These are phyloP conservation scores for silkworm (Bombyx mori) DNA, from an alignment of 1,140 invertebrate species.

Conservation along the genomic window ASM3026992v2 NC_085123.1:10775001-10775500, in stretches of 20 bases:
- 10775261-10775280: slow-evolving; percentile 30
- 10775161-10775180: too few species aligned
- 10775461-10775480: not conserved
- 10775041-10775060: too few species aligned
- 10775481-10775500: slow-evolving; percentile 3
- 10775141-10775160: slow-evolving; percentile 15
- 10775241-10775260: slow-evolving; percentile 54
- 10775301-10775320: too few species aligned
- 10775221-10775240: slow-evolving; percentile 66
- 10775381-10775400: too few species aligned
- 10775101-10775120: slow-evolving; percentile 25
- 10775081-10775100: slow-evolving; percentile 24
- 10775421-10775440: slow-evolving; percentile 13
- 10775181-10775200: slow-evolving; percentile 36
- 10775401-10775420: too few species aligned
- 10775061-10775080: too few species aligned
- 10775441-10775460: slow-evolving; percentile 3
- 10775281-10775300: slow-evolving; percentile 5
- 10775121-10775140: slow-evolving; percentile 48
- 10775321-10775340: too few species aligned
- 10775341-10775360: too few species aligned
- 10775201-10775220: slow-evolving; percentile 58
- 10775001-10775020: slow-evolving; percentile 51
- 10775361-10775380: too few species aligned
- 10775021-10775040: slow-evolving; percentile 25